Evolutionary conservation across 2,888 invertebrate species (phyloP), one percentile per base, ranked within the genome.

Genomic region (Clostera curtula): DNA sequence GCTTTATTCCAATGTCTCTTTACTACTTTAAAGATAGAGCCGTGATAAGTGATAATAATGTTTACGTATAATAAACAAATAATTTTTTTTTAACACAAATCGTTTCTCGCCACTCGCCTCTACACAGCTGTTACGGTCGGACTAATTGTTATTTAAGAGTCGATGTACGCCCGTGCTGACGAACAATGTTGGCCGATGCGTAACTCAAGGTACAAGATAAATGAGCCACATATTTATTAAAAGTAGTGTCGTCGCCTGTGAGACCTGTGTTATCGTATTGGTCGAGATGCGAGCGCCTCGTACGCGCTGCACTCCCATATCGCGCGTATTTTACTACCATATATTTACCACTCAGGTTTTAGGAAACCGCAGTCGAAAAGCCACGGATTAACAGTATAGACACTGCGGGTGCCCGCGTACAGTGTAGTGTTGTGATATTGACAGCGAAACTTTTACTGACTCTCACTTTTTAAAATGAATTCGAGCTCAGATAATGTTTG

Each of bases 271-370:
- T 79, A 77, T 80, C 80, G 71, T 55, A 51, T 53, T 52, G 56
- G 48, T 43, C 56, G 73, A 71, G 80, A 79, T 76, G 79, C 70
- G 66, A 65, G 65, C 64, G 60, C 43, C 58, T 62, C 62, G 65
- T 47, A 55, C 60, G 63, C 64, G 57, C 51, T 56, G 63, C 69
- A 58, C 64, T 63, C 62, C 61, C 63, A 62, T 69, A 71, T 62
- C 73, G 68, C 67, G 65, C 57, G 61, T 61, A 60, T 57, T 67
- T 71, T 70, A 72, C 68, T 70, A 68, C 65, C 61, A 59, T 63
- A 71, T 66, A 66, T 73, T 73, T 70, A 74, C 66, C 63, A 64
- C 64, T 65, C 72, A 64, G 62, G 67, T 73, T 77, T 79, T 82
- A 64, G 75, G 75, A 68, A 73, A 73, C 70, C 49, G 60, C 61